Evolutionary conservation across 37 sponge, comb jelly and placozoan genomes (phyloP), one percentile per base, ranked within the genome.

Genomic region (Eunapius fragilis): DNA sequence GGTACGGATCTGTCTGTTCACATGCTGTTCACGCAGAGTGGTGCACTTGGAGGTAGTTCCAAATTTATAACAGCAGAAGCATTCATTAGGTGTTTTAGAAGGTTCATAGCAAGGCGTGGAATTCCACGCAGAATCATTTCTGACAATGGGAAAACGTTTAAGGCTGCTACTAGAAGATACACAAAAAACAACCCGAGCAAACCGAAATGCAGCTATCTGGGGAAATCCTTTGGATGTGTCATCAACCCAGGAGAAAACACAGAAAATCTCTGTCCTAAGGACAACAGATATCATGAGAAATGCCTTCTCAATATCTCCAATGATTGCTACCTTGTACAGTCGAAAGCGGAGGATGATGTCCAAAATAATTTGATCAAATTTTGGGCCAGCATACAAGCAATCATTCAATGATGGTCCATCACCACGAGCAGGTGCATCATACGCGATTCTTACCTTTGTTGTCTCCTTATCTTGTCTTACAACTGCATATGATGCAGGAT

Each of bases 101-200:
- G 83, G 6, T 71, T 82, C 25, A 34, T 72, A 36, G 83, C 37
- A n/a, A 31, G 71, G 34, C 30, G 78, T 35, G 78, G 78, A 41
- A 37, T 77, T 12, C 78, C 78, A 0, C 35, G 17, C 11, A 41
- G 25, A 34, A 36, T 77, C 78, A 37, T 77, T 32, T 68, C 69
- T 34, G 69, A 68, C 72, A 71, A 82, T 37, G 83, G 72, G 7
- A 34, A 34, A 24, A 69, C 34, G 37, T 80, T 80, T 50, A 80
- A 80, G 50, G 80, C 80, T 80, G 80, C 67, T n/a, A n/a, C 41
- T 41, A 6, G 41, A 41, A 9, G 41, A 41, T 9, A 41, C 41
- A 6, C 41, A 3, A 41, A 41, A 41, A 3, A 41, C 41, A 9
- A 41, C 41, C 6, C 6, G 41, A 41, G 41, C 6, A 6, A 41